Evolutionary conservation across 2,113 vertebrate species (phyloP).

Genomic region (Prunella himalayana): DNA sequence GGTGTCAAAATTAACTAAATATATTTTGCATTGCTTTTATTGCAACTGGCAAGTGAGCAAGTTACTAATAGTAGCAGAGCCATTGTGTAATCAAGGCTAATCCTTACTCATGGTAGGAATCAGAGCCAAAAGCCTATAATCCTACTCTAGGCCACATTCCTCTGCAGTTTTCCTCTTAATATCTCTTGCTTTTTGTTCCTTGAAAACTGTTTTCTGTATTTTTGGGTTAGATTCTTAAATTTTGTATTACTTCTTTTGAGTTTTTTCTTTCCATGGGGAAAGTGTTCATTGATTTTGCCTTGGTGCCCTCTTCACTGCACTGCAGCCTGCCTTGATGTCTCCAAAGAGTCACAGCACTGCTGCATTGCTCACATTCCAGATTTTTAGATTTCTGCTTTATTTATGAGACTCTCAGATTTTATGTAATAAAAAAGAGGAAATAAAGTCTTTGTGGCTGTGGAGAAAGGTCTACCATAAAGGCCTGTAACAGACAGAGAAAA

Average conservation of each 20-base stretch:
- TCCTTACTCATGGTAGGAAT: constrained; percentile 35
- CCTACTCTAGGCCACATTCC: not conserved
- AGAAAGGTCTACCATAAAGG: not conserved
- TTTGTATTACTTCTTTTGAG: not conserved
- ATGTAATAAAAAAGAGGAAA: not conserved
- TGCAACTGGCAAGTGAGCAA: constrained; percentile 27
- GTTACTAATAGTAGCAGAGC: constrained; percentile 24
- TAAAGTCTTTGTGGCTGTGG: not conserved
- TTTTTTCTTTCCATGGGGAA: not conserved
- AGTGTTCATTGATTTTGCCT: not conserved
- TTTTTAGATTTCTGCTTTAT: not conserved
- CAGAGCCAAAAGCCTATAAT: constrained; percentile 32
- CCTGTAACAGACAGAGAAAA: not conserved
- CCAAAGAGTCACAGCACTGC: not conserved
- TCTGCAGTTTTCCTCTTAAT: not conserved
- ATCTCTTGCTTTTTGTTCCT: not conserved
- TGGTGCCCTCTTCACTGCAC: not conserved
- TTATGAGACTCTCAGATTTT: not conserved
- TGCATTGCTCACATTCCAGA: not conserved
- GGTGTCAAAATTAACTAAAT: constrained; percentile 16
- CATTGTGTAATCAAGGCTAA: constrained; percentile 50
- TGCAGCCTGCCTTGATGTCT: not conserved
- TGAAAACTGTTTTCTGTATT: not conserved
- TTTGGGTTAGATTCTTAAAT: not conserved
- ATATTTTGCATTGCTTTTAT: not conserved